Base-by-base conservation (phyloP, 2,113 vertebrate species). In the Ochotona curzoniae region DNA sequence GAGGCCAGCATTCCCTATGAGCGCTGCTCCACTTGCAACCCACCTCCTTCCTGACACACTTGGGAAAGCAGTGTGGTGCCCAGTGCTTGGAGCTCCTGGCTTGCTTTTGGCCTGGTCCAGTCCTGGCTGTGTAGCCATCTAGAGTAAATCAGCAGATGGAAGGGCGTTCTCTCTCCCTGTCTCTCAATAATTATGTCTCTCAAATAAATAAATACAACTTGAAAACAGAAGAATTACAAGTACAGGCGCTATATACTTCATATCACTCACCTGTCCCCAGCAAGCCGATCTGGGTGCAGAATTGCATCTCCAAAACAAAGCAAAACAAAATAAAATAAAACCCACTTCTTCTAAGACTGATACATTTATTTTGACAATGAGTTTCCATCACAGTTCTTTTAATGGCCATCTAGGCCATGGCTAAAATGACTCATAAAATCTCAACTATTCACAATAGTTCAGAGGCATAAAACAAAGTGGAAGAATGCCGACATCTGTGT, bases 391-490 rank as follows among this genome's bases (percentile, higher is more conserved):
- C 70, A 51, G 32, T 38, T 84, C 38, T 80, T 79, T 26, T 69
- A 44, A 80, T n/a, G 60, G 15, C 61, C 28, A 35, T 20, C 83
- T 35, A 5, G 44, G 30, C 21, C 64, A 7, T 8, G 25, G 12
- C 44, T 78, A 91, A 84, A 81, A 64, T 71, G 28, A 75, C 71
- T 64, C 76, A 70, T 7, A 93, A 90, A 90, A 76, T 54, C 57
- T 76, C 82, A 87, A 54, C 70, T 17, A 44, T 23, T 47, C 2
- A 76, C 15, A 79, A 32, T 35, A 47, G 63, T 60, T 89, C 69
- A 91, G 57, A 26, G 63, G 87, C 26, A 38, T 26, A 71, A 81
- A 64, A 38, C 38, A 57, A n/a, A 20, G 49, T 0, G 15, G 23
- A 64, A 79, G 20, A 54, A 35, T 7, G 71, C 30, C 8, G 82